Percentiles rank a stretch among this genome's conserved stretches.
These are phyloP conservation scores for Drosophila meridiana DNA, from an alignment of 2,888 invertebrate genomes.

Conservation along the genomic window DNA sequence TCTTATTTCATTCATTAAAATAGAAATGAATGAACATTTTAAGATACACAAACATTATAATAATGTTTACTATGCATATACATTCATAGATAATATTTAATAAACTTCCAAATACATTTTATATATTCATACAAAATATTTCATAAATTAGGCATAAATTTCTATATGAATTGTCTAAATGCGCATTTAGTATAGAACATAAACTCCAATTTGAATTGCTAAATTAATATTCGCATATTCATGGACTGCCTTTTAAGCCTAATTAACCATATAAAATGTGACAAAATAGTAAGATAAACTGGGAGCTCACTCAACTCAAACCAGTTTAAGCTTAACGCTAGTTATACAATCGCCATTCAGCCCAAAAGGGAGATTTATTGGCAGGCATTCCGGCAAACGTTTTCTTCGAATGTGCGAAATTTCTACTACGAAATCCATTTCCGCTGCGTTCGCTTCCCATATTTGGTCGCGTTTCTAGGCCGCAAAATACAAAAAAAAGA, in stretches of 20 bases:
- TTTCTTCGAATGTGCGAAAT: conserved; percentile 39
- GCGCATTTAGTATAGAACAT: neutral
- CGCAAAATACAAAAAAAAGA: conserved; percentile 1
- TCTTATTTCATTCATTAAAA: conserved; percentile 5
- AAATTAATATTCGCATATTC: neutral
- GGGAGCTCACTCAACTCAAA: neutral
- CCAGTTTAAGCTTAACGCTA: neutral
- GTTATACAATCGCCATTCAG: neutral
- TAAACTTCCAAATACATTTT: neutral
- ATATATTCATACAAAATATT: neutral
- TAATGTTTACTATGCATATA: neutral
- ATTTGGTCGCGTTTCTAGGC: conserved; percentile 72
- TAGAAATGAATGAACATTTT: conserved; percentile 2
- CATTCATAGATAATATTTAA: neutral
- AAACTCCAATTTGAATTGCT: neutral
- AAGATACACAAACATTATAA: neutral
- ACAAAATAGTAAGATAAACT: neutral
- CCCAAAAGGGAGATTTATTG: neutral
- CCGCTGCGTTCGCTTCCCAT: conserved; percentile 53
- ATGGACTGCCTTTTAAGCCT: conserved; percentile 10
- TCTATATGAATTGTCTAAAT: neutral
- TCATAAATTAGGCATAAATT: neutral
- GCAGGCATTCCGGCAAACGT: conserved; percentile 5
- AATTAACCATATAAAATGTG: neutral
- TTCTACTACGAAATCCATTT: conserved; percentile 31